Evolutionary conservation across 2,888 invertebrate species (phyloP).

Genomic region (Lottia scabra): DNA sequence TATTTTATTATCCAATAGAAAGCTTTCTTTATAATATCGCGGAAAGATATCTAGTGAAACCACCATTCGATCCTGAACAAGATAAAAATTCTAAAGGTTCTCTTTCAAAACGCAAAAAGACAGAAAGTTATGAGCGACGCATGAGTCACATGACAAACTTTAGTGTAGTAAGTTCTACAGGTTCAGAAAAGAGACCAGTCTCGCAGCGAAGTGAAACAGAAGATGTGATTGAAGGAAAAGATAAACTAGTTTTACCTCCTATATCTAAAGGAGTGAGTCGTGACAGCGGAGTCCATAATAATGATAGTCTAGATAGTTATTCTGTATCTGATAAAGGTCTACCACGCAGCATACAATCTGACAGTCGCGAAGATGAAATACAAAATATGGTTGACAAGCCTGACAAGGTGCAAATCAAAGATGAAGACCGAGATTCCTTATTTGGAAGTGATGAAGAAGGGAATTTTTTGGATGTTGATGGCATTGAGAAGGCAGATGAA

Average conservation of each 20-base stretch:
- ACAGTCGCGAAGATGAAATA: conserved; percentile 6
- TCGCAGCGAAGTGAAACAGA: background rate
- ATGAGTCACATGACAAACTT: background rate
- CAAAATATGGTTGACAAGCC: conserved; percentile 9
- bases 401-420: conserved; percentile 5
- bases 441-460: conserved; percentile 28
- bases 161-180: background rate
- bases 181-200: background rate
- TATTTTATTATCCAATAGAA: conserved; percentile 65
- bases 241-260: background rate
- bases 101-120: background rate
- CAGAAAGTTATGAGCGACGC: background rate
- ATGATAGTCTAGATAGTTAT: conserved; percentile 25
- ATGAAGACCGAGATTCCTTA: conserved; percentile 33
- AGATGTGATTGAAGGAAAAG: background rate
- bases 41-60: conserved; percentile 39
- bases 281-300: conserved; percentile 31
- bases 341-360: background rate
- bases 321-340: background rate
- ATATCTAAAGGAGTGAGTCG: conserved; percentile 14
- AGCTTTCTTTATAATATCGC: conserved; percentile 63
- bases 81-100: background rate
- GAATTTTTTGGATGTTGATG: conserved; percentile 11
- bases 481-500: conserved; percentile 40
- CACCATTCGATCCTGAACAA: conserved; percentile 22